A percentile compares a stretch with the other conserved stretches of the same genome.
These are phyloP conservation scores for Hoplostethus atlanticus DNA, from an alignment of 2,797 vertebrate species.

Conservation along the genomic window DNA sequence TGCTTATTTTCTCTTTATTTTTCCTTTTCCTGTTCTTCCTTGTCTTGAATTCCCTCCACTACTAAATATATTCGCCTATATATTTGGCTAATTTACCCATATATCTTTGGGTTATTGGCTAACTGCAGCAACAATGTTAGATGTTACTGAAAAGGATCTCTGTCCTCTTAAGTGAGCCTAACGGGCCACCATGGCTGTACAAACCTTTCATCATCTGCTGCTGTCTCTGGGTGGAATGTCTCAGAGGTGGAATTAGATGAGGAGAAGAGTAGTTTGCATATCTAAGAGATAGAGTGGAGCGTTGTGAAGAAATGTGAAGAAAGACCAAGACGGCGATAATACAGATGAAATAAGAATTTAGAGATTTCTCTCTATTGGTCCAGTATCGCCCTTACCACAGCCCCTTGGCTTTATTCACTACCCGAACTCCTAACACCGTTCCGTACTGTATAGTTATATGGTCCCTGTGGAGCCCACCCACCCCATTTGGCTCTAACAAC, in stretches of 20 bases:
- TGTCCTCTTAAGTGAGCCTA: constrained; percentile 26
- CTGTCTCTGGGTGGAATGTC: constrained; percentile 7
- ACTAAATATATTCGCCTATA: not conserved
- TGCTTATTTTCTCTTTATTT: not conserved
- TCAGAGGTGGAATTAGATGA: not conserved
- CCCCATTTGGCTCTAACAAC: constrained; percentile 30
- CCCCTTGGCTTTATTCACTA: constrained; percentile 15
- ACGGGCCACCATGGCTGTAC: not conserved
- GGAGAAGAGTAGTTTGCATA: not conserved
- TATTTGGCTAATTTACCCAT: not conserved
- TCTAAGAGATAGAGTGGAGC: not conserved
- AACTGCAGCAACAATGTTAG: constrained; percentile 25
- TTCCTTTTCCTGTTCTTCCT: constrained; percentile 27
- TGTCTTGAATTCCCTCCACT: not conserved
- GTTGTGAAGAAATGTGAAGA: not conserved
- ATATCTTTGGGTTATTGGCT: constrained; percentile 7
- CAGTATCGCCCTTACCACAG: too few species aligned
- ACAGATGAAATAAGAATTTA: constrained; percentile 26
- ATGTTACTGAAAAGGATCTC: not conserved
- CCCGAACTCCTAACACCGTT: not conserved
- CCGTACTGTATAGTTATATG: constrained; percentile 13
- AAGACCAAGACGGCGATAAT: constrained; percentile 23
- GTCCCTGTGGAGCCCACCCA: constrained; percentile 18
- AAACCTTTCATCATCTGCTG: constrained; percentile 18
- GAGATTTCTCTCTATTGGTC: not conserved